phyloP scores from a whole-genome alignment of 2,113 vertebrate genomes.

The Scomber colias region DNA sequence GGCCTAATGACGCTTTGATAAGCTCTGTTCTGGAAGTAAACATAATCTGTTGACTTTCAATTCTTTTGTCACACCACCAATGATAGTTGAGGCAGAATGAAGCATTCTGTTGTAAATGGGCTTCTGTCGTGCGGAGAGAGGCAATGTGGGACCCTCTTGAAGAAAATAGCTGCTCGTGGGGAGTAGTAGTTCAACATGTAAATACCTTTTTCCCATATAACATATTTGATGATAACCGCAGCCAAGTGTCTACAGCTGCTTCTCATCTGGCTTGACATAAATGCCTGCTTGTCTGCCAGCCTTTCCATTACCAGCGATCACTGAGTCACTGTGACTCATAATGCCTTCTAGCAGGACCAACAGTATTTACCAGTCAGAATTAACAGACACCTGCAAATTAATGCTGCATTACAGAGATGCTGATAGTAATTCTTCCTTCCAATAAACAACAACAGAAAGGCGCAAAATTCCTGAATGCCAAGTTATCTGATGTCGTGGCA shows the following conservation, averaged over 20 bases:
- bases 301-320: conserved; percentile 45
- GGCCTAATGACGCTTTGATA: conserved; percentile 86
- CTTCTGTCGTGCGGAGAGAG: conserved; percentile 37
- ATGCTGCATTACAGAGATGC: conserved; percentile 30
- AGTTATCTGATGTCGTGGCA: neutral
- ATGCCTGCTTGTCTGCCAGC: conserved; percentile 43
- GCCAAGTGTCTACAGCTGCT: conserved; percentile 38
- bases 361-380: conserved; percentile 38
- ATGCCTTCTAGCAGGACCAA: neutral
- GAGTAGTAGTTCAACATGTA: conserved; percentile 43
- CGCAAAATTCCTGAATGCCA: neutral
- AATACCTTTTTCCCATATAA: conserved; percentile 46
- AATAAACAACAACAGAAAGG: neutral
- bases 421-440: neutral
- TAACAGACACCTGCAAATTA: conserved; percentile 39
- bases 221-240: conserved; percentile 30
- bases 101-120: conserved; percentile 65
- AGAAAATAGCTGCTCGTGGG: conserved; percentile 31
- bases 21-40: conserved; percentile 87
- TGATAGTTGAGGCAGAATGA: conserved; percentile 78
- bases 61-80: conserved; percentile 80
- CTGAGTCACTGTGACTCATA: conserved; percentile 39
- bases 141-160: conserved; percentile 37
- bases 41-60: conserved; percentile 87
- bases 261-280: conserved; percentile 50